Evolutionary conservation across 1,140 invertebrate genomes (phyloP), one percentile per base, ranked within the genome.

Genomic region (Tetranychus cinnabarinus): DNA sequence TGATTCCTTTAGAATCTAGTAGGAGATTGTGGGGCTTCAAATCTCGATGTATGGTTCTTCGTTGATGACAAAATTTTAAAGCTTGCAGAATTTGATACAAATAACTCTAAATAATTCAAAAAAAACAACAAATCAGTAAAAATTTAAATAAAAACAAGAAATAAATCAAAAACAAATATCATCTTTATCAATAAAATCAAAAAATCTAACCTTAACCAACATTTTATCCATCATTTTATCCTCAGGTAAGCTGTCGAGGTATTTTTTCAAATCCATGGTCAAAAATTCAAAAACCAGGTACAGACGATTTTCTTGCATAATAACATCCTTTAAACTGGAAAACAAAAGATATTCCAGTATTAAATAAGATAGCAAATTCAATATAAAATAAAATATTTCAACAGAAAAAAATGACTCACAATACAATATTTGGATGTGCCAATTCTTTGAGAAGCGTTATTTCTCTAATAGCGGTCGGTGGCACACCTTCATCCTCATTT

Each of bases 211-310:
- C 71, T 83, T 82, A 2, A 84, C 78, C 1, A 78, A 63, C 77
- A 78, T 75, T 62, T 79, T 77, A 62, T 86, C 80, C 76, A 91
- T 79, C 4, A 75, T 71, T 64, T 82, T 80, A 15, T 78, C 80
- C 66, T 67, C 73, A 12, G 81, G 81, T 61, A 95, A 77, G 34
- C 79, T 82, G 72, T 99, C 93, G 77, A 99, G 82, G 68, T 93
- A 97, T 71, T 91, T 90, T 70, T 96, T 97, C 61, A 99, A 75
- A 74, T 99, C 96, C 90, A 97, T 97, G 5, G 84, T 85, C 1
- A 99, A 75, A 74, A 88, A 98, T 72, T 99, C 96, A 76, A 99
- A 99, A 58, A 97, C 90, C 59, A 98, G 74, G 73, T 92, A 97
- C 1, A 97, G 71, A 42, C 83, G 81, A 31, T 80, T 80, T 70